Conservation (phyloP, 2,113 vertebrate genomes). For the Oryzias javanicus region DNA sequence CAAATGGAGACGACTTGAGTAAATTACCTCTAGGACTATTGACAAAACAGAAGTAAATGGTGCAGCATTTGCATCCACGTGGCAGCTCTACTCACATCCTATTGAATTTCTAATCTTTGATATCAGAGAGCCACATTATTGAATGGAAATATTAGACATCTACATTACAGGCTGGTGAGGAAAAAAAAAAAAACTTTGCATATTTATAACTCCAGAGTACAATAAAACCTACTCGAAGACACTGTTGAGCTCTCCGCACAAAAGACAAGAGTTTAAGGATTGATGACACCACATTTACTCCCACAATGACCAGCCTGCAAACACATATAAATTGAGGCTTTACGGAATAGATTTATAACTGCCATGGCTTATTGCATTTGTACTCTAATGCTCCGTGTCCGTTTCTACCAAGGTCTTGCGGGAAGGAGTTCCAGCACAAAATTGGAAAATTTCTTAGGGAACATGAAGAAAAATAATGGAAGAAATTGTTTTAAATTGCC, state of each 20-base stretch:
- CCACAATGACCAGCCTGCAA: conserved; percentile 1
- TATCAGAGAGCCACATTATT: conserved; percentile 36
- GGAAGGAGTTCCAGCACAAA: conserved; percentile 31
- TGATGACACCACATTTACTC: conserved; percentile 22
- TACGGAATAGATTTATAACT: conserved; percentile 23
- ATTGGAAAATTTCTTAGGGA: conserved; percentile 47
- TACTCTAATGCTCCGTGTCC: conserved; percentile 31
- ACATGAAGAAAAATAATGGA: conserved; percentile 39
- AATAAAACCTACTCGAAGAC: conserved; percentile 15
- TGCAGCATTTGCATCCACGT: conserved; percentile 53
- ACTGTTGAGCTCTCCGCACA: conserved; percentile 5
- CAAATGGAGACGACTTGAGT: conserved; percentile 57
- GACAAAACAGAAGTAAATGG: conserved; percentile 48
- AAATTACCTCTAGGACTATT: conserved; percentile 61
- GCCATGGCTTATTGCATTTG: conserved; percentile 43
- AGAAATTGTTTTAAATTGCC: conserved; percentile 55
- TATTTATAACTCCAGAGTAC: conserved; percentile 31
- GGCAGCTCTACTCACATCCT: conserved; percentile 42
- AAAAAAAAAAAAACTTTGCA: conserved; percentile 16
- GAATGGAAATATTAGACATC: conserved; percentile 48
- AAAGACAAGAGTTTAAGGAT: conserved; percentile 18
- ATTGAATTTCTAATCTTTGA: conserved; percentile 48
- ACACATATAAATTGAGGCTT: not conserved
- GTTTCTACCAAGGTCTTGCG: conserved; percentile 3
- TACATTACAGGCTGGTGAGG: conserved; percentile 29